Conservation (phyloP, 1,140 invertebrate species). For the Parapsyche elsis region DNA sequence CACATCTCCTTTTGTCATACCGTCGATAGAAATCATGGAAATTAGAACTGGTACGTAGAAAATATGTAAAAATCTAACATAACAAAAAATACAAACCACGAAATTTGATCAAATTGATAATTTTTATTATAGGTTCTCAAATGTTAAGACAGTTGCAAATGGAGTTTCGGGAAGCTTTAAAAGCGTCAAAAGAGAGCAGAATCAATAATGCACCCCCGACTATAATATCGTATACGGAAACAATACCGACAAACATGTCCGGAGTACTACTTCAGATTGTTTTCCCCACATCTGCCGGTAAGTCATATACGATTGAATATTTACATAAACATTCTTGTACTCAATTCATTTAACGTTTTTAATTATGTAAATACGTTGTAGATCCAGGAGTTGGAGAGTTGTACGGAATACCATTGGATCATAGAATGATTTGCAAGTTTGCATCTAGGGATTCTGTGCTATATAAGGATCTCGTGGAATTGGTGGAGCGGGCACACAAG, state of each 20-base stretch:
- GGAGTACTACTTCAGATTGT: constrained; percentile 39
- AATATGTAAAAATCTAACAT: neutral
- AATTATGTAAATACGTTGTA: constrained; percentile 57
- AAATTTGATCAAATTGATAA: too few species aligned
- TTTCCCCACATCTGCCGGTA: constrained; percentile 39
- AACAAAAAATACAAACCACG: neutral
- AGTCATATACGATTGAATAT: constrained; percentile 13
- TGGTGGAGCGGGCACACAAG: constrained; percentile 57
- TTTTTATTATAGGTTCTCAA: constrained; percentile 28
- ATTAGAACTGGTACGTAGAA: constrained; percentile 30
- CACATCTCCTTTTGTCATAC: constrained; percentile 30
- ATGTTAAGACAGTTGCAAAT: constrained; percentile 26
- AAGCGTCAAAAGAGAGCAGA: neutral
- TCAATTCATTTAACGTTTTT: constrained; percentile 4
- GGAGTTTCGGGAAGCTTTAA: constrained; percentile 37
- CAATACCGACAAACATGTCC: constrained; percentile 37
- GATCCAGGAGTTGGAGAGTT: constrained; percentile 75
- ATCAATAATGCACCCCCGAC: neutral
- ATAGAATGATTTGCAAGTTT: constrained; percentile 79
- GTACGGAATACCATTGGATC: constrained; percentile 75
- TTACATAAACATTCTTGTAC: neutral
- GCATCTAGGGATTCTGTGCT: constrained; percentile 73
- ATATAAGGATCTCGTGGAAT: constrained; percentile 71
- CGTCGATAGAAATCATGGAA: constrained; percentile 33
- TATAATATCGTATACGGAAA: constrained; percentile 33